Evolutionary conservation across 2,888 invertebrate species (phyloP), one percentile per base, ranked within the genome.

Genomic region (Myopa tessellatipennis): DNA sequence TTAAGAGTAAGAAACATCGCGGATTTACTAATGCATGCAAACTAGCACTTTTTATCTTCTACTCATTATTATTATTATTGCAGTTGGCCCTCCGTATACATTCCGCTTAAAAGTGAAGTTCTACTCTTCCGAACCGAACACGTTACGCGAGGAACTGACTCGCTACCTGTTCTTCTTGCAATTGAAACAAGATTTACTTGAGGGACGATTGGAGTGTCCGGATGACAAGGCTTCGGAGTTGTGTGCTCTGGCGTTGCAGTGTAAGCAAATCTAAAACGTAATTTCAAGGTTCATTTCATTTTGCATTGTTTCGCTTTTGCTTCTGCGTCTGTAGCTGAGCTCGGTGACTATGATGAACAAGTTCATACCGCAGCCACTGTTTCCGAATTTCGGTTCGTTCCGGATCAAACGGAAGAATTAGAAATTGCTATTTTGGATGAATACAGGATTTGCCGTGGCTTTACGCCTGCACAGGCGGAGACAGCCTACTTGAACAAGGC

Each of bases 81-180:
- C 88, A 95, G 96, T 98, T 91, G 99, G 99, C 16, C 99, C 99
- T 77, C 99, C 99, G 3, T 99, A 97, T 87, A 98, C 98, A 73
- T 93, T 99, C 84, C 92, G 97, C 78, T 92, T 99, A 72, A 95
- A 96, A 90, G 99, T 99, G 4, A 99, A 99, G 90, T 99, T 99
- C 90, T 99, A 99, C 90, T 98, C 99, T 3, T 98, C 98, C 0
- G 99, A 99, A 88, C 99, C 99, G 8, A 98, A 96, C 87, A 96
- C 96, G 85, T 91, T 99, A 79, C 93, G 98, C 78, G 99, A 99
- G 90, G 99, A 99, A 90, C 90, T 99, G 81, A 99, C 99, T 6
- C 93, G 99, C 88, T 99, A 99, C 90, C 97, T 98, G 89, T 99
- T 99, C 90, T 99, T 99, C 89, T 92, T 99, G 80, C 99, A 99